Conservation (phyloP, 2,888 invertebrate species). For the Colletes collaris region DNA sequence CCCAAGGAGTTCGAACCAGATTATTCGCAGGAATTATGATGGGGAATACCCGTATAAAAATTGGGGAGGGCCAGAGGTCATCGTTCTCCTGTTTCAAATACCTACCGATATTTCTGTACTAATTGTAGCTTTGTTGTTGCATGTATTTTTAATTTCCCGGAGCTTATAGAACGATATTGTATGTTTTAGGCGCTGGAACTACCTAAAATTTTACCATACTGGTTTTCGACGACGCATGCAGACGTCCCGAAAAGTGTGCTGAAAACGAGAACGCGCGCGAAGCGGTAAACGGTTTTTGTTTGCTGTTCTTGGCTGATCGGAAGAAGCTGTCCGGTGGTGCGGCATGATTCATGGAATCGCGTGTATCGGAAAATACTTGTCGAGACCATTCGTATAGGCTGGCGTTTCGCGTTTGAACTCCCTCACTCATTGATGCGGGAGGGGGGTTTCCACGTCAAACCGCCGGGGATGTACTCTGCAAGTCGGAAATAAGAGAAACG, state of each 20-base stretch:
- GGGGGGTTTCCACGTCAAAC: no score
- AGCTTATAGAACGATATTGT: neutral
- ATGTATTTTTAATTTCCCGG: neutral
- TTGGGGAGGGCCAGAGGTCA: no score
- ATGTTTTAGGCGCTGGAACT: conserved; percentile 1
- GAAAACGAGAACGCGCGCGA: conserved; percentile 11
- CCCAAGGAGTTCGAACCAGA: no score
- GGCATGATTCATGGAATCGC: conserved; percentile 27
- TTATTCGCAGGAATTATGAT: no score
- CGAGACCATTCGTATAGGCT: conserved; percentile 51
- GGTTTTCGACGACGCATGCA: conserved; percentile 52
- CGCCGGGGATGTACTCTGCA: no score
- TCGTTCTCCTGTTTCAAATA: no score
- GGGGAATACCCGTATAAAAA: no score
- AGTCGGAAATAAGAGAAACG: no score
- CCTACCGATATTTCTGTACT: no score
- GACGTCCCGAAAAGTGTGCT: conserved; percentile 12
- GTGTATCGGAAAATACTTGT: conserved; percentile 29
- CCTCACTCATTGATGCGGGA: no score
- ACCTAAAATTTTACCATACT: conserved; percentile 10
- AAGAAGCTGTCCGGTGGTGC: conserved; percentile 29
- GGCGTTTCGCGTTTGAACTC: no score
- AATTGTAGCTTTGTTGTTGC: no score
- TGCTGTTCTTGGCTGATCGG: neutral
- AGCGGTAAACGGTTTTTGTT: conserved; percentile 1